Conservation (phyloP, 2,113 vertebrate species). For the Pseudorectes ferrugineus region DNA sequence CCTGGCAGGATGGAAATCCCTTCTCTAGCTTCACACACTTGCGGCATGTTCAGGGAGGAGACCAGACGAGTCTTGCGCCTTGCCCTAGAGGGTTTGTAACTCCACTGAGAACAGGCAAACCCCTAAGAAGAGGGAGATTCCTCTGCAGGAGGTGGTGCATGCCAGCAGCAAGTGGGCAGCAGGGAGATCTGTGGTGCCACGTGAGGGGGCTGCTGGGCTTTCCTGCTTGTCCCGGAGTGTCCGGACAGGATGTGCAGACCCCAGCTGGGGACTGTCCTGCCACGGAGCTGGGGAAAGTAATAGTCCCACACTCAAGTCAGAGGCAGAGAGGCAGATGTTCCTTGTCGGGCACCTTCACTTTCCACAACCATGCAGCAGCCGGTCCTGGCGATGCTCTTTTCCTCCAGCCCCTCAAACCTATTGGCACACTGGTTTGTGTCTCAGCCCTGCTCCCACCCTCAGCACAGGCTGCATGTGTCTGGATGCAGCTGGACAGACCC, state of each 20-base stretch:
- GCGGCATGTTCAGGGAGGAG: not conserved
- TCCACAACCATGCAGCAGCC: not conserved
- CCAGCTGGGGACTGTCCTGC: not conserved
- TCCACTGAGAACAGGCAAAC: not conserved
- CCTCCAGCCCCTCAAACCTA: not conserved
- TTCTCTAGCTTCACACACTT: not conserved
- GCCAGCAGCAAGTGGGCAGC: not conserved
- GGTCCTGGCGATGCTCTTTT: not conserved
- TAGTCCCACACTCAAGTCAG: not conserved
- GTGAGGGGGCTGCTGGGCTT: not conserved
- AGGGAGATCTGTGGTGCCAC: not conserved
- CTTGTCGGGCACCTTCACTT: not conserved
- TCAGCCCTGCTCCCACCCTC: not conserved
- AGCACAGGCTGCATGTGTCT: not conserved
- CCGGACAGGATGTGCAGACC: not conserved
- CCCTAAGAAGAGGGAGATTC: not conserved
- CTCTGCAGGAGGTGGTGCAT: not conserved
- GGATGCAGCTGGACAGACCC: not conserved
- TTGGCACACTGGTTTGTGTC: not conserved
- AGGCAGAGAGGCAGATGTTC: not conserved
- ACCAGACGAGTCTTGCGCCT: not conserved
- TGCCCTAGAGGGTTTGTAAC: not conserved
- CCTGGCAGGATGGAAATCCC: not conserved
- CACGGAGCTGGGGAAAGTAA: not conserved
- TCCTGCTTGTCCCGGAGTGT: not conserved